A percentile compares a stretch with the other conserved stretches of the same genome.
These are phyloP conservation scores for Kryptolebias marmoratus DNA, from an alignment of 2,113 vertebrate genomes.

Conservation along the genomic window DNA sequence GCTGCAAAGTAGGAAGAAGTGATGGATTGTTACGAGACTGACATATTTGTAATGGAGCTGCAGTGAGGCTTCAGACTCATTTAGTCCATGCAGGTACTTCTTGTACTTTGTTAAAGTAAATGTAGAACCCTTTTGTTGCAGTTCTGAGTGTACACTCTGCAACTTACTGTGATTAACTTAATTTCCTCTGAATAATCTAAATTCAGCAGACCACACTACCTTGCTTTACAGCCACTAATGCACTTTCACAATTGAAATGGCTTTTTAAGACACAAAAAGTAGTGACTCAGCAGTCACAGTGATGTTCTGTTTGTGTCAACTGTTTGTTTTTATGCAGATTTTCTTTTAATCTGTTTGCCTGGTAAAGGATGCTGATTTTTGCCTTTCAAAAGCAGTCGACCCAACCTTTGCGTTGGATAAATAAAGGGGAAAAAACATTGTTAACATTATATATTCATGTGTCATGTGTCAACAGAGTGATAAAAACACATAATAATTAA, in stretches of 20 bases:
- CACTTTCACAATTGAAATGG: background rate
- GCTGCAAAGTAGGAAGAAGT: slow-evolving; percentile 5
- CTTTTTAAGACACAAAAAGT: background rate
- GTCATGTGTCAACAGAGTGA: background rate
- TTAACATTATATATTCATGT: background rate
- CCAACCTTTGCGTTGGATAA: background rate
- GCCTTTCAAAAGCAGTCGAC: slow-evolving; percentile 1
- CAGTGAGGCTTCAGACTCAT: slow-evolving; percentile 1
- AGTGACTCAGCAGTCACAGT: slow-evolving; percentile 34
- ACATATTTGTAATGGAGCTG: background rate
- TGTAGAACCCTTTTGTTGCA: slow-evolving; percentile 5
- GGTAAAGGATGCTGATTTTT: slow-evolving; percentile 7
- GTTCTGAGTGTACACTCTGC: background rate
- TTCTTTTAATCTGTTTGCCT: slow-evolving; percentile 30
- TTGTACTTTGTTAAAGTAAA: slow-evolving; percentile 35
- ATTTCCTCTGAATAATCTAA: slow-evolving; percentile 20
- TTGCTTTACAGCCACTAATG: slow-evolving; percentile 5
- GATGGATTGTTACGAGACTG: slow-evolving; percentile 16
- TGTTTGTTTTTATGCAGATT: slow-evolving; percentile 37
- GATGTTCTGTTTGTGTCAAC: slow-evolving; percentile 22
- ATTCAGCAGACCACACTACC: background rate
- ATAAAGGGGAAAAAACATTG: background rate
- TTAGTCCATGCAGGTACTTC: slow-evolving; percentile 7
- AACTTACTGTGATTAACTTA: slow-evolving; percentile 12
- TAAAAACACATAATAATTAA: background rate